These are phyloP conservation scores for Nicator chloris DNA, from an alignment of 2,113 vertebrate genomes.

Conservation along the genomic window DNA sequence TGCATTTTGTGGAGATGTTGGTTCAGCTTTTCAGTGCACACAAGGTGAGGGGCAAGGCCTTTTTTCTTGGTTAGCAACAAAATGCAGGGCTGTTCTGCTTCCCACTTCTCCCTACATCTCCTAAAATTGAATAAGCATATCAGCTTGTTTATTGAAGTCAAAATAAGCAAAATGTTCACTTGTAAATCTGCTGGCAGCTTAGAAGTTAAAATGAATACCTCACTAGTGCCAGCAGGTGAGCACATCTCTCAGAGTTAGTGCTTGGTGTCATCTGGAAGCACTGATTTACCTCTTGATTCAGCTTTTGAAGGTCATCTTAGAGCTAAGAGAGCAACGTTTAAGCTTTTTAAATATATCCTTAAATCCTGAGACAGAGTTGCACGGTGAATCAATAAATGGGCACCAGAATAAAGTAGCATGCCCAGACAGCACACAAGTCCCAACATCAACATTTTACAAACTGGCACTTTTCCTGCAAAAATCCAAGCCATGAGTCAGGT, in stretches of 20 bases:
- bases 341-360: not conserved
- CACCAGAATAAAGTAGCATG: not conserved
- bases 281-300: not conserved
- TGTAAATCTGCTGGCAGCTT: not conserved
- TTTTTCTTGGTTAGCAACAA: not conserved
- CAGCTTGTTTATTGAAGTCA: not conserved
- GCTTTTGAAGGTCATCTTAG: constrained; percentile 39
- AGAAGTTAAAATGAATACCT: not conserved
- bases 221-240: not conserved
- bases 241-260: not conserved
- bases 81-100: not conserved
- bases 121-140: not conserved
- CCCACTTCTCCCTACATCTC: not conserved
- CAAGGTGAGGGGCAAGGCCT: not conserved
- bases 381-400: not conserved
- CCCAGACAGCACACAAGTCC: no score
- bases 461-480: not conserved
- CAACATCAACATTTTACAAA: not conserved
- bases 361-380: not conserved
- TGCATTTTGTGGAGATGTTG: not conserved
- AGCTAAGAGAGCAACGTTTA: not conserved
- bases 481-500: not conserved
- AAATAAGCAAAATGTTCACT: not conserved
- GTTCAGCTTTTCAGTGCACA: not conserved
- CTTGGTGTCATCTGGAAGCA: not conserved